Conservation (phyloP, 2,797 vertebrate species). For the Gallinago solitaria region DNA sequence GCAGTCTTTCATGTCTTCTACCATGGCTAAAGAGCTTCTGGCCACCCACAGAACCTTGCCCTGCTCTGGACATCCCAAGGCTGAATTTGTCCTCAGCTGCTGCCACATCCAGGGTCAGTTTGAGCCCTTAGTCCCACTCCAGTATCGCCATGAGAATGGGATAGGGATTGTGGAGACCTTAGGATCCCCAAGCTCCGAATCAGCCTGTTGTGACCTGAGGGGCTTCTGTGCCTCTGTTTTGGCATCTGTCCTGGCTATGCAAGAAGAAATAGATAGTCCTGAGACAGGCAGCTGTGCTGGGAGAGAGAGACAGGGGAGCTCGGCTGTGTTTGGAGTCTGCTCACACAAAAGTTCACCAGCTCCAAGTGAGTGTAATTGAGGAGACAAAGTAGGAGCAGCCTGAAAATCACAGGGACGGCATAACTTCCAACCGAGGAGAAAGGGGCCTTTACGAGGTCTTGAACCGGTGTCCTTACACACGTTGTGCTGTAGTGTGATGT, state of each 20-base stretch:
- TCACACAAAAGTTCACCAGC: neutral
- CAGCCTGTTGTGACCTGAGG: accelerated
- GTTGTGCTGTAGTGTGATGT: neutral
- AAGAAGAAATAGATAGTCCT: neutral
- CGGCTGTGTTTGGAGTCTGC: neutral
- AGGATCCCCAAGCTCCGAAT: neutral
- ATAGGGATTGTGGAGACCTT: neutral
- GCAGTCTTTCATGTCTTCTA: neutral
- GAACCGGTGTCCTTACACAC: neutral
- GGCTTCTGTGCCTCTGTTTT: neutral
- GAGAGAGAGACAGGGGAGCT: neutral
- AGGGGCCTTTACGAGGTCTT: slow-evolving; percentile 12
- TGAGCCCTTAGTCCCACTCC: neutral
- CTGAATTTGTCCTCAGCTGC: neutral
- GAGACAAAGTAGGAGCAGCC: slow-evolving; percentile 21
- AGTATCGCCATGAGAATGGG: neutral
- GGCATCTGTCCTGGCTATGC: neutral
- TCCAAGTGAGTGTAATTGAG: neutral
- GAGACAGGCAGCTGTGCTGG: neutral
- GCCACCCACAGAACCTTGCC: neutral
- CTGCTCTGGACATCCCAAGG: neutral
- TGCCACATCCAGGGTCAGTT: accelerated
- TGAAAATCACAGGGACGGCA: neutral
- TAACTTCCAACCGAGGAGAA: neutral
- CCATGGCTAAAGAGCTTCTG: neutral